These are phyloP conservation scores for Urocynchramus pylzowi DNA, from an alignment of 2,113 vertebrate genomes.

Conservation along the genomic window DNA sequence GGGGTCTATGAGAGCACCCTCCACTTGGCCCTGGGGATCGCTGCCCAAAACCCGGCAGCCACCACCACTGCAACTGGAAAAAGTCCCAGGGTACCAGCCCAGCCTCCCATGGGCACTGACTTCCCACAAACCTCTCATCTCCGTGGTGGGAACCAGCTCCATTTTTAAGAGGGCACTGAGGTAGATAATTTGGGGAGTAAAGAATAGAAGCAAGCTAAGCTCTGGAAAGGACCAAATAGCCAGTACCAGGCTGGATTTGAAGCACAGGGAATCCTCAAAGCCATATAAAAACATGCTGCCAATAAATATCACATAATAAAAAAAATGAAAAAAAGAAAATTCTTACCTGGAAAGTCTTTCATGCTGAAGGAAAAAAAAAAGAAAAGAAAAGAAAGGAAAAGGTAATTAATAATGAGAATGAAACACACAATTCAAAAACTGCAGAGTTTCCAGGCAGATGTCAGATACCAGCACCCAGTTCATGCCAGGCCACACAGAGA, in stretches of 20 bases:
- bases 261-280: background rate
- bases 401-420: constrained; percentile 14
- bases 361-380: constrained; percentile 74
- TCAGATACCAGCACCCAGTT: background rate
- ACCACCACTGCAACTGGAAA: background rate
- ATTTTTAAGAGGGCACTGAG: background rate
- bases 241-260: background rate
- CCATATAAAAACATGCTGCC: background rate
- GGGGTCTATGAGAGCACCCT: background rate
- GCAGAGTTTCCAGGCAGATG: background rate
- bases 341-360: constrained; percentile 88
- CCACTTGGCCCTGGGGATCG: rapidly evolving
- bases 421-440: background rate
- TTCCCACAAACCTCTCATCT: background rate
- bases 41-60: background rate
- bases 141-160: background rate
- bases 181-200: background rate
- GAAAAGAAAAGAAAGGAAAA: constrained; percentile 53
- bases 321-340: background rate
- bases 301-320: background rate
- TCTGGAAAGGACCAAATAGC: background rate
- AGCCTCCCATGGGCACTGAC: background rate
- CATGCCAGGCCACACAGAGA: background rate
- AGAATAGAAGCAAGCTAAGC: background rate
- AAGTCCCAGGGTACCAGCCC: background rate